Conservation (phyloP, 2,888 invertebrate species). For the Eupithecia pulchellata region DNA sequence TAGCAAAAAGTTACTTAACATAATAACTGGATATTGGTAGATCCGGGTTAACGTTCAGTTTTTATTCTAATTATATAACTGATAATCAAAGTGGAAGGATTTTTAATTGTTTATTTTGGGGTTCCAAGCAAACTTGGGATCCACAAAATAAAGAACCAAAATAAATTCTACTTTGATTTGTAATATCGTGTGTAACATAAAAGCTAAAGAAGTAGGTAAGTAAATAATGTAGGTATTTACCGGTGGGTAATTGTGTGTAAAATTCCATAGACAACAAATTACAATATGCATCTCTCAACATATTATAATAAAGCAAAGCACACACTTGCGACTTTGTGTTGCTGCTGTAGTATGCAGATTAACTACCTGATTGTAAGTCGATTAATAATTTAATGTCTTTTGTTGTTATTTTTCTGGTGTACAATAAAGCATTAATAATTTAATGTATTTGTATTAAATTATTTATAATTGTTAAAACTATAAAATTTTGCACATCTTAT, state of each 20-base stretch:
- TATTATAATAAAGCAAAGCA: neutral
- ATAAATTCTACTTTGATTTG: neutral
- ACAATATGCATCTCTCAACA: neutral
- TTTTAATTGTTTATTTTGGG: no score
- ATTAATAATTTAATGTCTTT: no score
- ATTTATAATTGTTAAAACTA: no score
- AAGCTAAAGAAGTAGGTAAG: neutral
- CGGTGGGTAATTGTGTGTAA: slow-evolving; percentile 5
- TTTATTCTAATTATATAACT: neutral
- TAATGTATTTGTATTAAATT: no score
- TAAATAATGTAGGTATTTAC: neutral
- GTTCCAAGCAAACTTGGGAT: no score
- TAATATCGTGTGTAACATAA: neutral
- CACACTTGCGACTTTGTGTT: neutral
- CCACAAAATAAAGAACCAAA: no score
- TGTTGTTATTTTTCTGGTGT: no score
- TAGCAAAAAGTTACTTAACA: neutral
- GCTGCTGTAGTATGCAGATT: neutral
- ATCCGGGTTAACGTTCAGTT: neutral
- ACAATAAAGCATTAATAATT: no score
- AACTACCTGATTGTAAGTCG: no score
- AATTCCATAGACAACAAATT: neutral
- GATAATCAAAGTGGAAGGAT: no score
- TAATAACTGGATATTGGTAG: neutral
- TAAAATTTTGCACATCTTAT: no score